These are phyloP conservation scores for Florisuga fusca DNA, from an alignment of 2,797 vertebrate genomes.

Conservation along the genomic window DNA sequence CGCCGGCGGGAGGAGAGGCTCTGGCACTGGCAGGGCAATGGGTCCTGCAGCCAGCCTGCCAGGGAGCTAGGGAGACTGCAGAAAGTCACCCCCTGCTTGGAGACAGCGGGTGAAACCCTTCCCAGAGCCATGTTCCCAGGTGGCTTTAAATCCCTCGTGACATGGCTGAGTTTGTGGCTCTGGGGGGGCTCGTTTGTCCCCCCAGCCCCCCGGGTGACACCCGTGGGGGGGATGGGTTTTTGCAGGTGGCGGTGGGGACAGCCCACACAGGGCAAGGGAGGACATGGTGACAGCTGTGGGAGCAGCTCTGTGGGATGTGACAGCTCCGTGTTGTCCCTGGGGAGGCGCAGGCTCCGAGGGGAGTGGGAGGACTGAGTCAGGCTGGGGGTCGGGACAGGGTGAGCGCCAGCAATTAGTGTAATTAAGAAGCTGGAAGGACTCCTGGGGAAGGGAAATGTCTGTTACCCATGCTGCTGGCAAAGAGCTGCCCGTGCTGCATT, in stretches of 20 bases:
- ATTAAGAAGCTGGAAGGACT: not conserved
- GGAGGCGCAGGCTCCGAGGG: not conserved
- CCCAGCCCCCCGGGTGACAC: not conserved
- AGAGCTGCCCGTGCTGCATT: not conserved
- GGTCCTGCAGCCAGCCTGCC: not conserved
- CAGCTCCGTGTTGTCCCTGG: not conserved
- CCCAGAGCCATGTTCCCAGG: not conserved
- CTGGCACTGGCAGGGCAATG: fast-evolving
- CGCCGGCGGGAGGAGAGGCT: fast-evolving
- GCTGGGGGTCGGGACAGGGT: fast-evolving
- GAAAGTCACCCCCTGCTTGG: not conserved
- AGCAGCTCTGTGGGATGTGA: not conserved
- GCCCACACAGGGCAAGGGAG: not conserved
- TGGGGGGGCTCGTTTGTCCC: not conserved
- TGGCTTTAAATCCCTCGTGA: fast-evolving
- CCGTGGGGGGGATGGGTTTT: not conserved
- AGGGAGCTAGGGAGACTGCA: fast-evolving
- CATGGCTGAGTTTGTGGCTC: fast-evolving
- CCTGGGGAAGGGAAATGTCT: no score
- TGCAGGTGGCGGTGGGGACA: no score
- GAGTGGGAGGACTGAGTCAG: not conserved
- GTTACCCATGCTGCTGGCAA: no score
- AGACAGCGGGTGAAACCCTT: not conserved
- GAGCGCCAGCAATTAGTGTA: not conserved
- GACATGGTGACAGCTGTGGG: not conserved